Evolutionary conservation across 2,797 vertebrate genomes (phyloP), one percentile per base, ranked within the genome.

Genomic region (Remorina albescens): DNA sequence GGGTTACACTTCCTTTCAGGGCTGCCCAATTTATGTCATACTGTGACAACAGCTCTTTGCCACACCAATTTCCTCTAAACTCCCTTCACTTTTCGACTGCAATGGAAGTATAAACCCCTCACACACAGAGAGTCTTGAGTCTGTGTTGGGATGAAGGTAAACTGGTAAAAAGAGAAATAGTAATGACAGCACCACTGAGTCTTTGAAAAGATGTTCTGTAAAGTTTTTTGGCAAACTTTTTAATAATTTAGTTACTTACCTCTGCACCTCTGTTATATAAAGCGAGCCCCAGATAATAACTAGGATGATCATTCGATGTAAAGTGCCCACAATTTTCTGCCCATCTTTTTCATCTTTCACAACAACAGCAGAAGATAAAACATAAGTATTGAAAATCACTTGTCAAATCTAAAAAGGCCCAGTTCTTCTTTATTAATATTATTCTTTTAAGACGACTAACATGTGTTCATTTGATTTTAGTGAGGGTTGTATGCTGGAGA

Each of bases 111-210:
- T n/a, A 64, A 80, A 72, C 51, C 46, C 56, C 47, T 77, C 39
- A 30, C 42, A 59, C 39, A 30, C 42, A 56, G 36, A 47, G 4
- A 46, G 23, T 42, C 28, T 25, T 32, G 12, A 30, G 46, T 75
- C 26, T 32, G 6, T 71, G 71, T 70, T 53, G 37, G 30, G 36
- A 49, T 74, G 41, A 67, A 74, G 69, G 65, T 76, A 78, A 63
- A 49, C 55, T 63, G 64, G 77, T 58, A 69, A 66, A 42, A 67
- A 42, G 16, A 62, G 46, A n/a, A 62, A 46, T 19, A 50, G 57
- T 65, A 69, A 59, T 56, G 26, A 58, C 21, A 70, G 23, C 12
- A 36, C n/a, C 21, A 50, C 28, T 44, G 34, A 58, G 37, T 65
- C 57, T 62, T 28, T 66, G 44, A 21, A 58, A 70, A 70, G 1